Conservation (phyloP, 2,113 vertebrate species). For the Nothoprocta pentlandii region DNA sequence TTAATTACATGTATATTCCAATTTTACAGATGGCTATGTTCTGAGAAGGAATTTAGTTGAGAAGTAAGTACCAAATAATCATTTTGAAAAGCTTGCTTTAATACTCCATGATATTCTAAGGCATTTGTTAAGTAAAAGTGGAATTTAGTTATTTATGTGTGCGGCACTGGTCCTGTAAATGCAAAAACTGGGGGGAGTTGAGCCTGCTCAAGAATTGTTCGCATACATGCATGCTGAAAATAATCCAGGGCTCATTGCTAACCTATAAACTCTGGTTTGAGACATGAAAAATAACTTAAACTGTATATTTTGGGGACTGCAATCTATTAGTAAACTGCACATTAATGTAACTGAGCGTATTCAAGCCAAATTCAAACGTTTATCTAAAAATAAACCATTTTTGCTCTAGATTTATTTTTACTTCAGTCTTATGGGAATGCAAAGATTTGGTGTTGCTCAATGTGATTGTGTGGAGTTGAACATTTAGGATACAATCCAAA, state of each 20-base stretch:
- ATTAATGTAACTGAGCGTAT: neutral
- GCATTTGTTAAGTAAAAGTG: neutral
- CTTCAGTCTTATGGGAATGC: neutral
- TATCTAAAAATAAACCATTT: neutral
- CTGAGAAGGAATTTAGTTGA: constrained; percentile 76
- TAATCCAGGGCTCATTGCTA: neutral
- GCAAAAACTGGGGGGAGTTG: neutral
- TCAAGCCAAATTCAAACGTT: neutral
- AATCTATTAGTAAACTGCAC: neutral
- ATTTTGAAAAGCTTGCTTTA: neutral
- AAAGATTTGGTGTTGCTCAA: neutral
- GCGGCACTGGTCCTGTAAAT: neutral
- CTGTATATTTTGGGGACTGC: neutral
- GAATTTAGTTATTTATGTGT: neutral
- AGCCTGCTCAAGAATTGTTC: neutral
- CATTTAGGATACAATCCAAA: neutral
- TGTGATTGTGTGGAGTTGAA: neutral
- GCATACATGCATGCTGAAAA: neutral
- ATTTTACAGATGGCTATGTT: constrained; percentile 90
- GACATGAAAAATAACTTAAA: neutral
- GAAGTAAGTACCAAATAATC: constrained; percentile 84
- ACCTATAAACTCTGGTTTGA: neutral
- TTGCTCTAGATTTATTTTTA: neutral
- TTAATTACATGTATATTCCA: constrained; percentile 34
- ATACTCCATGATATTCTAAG: neutral